Evolutionary conservation across 2,888 invertebrate species (phyloP).

Genomic region (Orchesellides sinensis): DNA sequence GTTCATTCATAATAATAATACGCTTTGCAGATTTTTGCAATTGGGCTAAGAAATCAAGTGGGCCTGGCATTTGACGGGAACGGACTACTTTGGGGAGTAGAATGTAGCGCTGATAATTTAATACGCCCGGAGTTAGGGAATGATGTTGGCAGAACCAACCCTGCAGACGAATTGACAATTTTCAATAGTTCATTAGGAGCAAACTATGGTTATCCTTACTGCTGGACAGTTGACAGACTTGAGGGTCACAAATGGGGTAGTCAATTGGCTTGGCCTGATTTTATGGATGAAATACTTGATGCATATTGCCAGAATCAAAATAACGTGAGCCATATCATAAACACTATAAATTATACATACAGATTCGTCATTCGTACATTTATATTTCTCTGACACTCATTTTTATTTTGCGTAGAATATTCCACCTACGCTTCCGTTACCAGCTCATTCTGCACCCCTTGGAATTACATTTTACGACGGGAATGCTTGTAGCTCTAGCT

Average conservation of each 20-base stretch:
- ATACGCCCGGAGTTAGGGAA: conserved; percentile 66
- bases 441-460: conserved; percentile 71
- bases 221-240: conserved; percentile 65
- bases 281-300: conserved; percentile 67
- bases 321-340: no score
- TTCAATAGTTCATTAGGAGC: conserved; percentile 56
- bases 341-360: no score
- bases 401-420: conserved; percentile 53
- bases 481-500: conserved; percentile 42
- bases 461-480: conserved; percentile 68
- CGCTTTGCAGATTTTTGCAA: conserved; percentile 52
- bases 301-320: no score
- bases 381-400: no score
- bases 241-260: conserved; percentile 45
- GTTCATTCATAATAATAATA: background rate
- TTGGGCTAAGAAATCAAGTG: conserved; percentile 66
- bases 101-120: conserved; percentile 56
- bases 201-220: conserved; percentile 71
- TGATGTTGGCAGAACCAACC: conserved; percentile 70
- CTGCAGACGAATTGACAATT: conserved; percentile 69
- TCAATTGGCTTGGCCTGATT: conserved; percentile 68
- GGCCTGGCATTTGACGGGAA: conserved; percentile 58
- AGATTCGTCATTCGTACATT: no score
- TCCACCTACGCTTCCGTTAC: conserved; percentile 65
- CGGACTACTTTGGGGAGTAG: conserved; percentile 62